Evolutionary conservation across 2,797 vertebrate species (phyloP).

Genomic region (Karalla daura): DNA sequence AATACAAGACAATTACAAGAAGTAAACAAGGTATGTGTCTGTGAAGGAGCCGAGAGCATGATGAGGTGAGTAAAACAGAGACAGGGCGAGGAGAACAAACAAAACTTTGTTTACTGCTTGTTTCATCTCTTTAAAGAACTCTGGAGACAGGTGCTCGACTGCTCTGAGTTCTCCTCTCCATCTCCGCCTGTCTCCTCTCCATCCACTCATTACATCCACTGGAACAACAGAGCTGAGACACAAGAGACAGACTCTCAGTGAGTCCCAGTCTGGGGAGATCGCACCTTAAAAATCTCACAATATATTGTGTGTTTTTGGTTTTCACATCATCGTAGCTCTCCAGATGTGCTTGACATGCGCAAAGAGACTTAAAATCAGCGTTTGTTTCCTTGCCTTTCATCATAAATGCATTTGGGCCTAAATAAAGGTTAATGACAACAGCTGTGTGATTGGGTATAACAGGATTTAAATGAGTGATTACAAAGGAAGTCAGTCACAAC

Average conservation of each 20-base stretch:
- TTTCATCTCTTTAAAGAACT: neutral
- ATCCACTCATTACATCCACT: neutral
- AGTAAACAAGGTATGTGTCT: neutral
- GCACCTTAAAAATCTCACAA: neutral
- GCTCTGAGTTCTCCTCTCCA: neutral
- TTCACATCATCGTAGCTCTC: neutral
- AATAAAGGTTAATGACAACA: neutral
- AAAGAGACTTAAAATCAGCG: too few relatives aligned
- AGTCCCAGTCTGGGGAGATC: neutral
- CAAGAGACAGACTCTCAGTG: neutral
- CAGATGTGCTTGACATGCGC: too few relatives aligned
- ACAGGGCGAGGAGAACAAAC: neutral
- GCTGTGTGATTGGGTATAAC: neutral
- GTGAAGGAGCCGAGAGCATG: neutral
- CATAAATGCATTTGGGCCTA: neutral
- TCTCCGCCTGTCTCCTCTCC: neutral
- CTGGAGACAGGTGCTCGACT: neutral
- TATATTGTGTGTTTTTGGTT: neutral
- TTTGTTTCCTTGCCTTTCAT: neutral
- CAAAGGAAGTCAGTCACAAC: neutral
- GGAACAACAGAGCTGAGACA: neutral
- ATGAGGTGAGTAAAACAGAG: neutral
- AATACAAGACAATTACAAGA: too few relatives aligned
- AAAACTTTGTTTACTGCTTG: neutral
- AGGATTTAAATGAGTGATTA: neutral